phyloP scores from a whole-genome alignment of 2,113 vertebrate genomes.

The Aramus guarauna region DNA sequence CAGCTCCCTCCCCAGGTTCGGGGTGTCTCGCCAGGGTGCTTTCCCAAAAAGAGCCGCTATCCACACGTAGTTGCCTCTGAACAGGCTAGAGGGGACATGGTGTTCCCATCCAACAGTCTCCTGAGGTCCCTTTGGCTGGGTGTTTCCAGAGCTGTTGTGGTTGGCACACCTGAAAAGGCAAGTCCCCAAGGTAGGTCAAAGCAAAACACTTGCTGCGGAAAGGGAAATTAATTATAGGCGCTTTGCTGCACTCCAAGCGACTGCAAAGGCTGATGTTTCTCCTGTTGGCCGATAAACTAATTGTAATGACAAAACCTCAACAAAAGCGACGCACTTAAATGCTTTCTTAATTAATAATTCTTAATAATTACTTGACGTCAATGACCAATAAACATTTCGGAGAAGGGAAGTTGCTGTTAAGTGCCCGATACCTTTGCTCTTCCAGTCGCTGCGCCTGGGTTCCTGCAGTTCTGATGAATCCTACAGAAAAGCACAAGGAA shows the following conservation, averaged over 20 bases:
- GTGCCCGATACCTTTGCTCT: background rate
- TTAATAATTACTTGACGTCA: constrained; percentile 63
- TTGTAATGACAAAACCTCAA: constrained; percentile 51
- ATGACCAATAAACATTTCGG: constrained; percentile 46
- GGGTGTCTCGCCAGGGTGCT: background rate
- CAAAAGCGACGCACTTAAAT: constrained; percentile 44
- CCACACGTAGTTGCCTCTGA: background rate
- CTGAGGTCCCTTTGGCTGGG: background rate
- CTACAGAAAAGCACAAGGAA: background rate
- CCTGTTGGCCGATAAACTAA: constrained; percentile 45
- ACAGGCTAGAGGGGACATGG: background rate
- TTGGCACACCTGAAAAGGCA: constrained; percentile 51
- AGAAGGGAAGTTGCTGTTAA: constrained; percentile 49
- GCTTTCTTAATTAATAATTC: constrained; percentile 62
- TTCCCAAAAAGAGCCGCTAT: background rate
- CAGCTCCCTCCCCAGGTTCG: background rate
- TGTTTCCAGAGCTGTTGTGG: constrained; percentile 10
- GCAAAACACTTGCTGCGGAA: constrained; percentile 1
- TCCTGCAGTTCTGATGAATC: constrained; percentile 34
- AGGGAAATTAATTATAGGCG: constrained; percentile 60
- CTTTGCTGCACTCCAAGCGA: constrained; percentile 30
- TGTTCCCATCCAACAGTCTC: background rate
- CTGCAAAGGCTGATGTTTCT: constrained; percentile 33
- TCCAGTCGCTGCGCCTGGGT: background rate
- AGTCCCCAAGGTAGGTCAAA: constrained; percentile 40